Conservation (phyloP, 2,888 invertebrate species). For the Netelia virgata region DNA sequence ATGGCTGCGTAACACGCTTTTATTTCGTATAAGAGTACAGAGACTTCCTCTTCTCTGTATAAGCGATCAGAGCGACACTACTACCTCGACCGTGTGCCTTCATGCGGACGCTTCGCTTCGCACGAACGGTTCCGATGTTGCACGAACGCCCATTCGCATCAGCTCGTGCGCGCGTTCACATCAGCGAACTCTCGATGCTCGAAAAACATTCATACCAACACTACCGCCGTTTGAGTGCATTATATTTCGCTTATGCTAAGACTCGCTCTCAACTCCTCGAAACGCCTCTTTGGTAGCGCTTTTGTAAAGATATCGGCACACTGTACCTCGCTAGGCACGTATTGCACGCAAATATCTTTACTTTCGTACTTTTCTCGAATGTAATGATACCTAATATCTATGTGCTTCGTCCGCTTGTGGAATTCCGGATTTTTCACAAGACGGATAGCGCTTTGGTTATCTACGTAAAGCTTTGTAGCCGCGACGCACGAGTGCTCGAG, state of each 20-base stretch:
- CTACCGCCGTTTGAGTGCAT: conserved; percentile 19
- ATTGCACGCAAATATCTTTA: not conserved
- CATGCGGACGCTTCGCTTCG: not conserved
- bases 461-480: conserved; percentile 1
- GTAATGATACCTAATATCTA: not conserved
- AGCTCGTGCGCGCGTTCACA: not conserved
- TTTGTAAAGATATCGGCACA: not conserved
- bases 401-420: not conserved
- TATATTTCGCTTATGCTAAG: conserved; percentile 2
- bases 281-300: not conserved
- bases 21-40: no score
- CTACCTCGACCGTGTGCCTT: no score
- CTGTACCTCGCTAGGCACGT: not conserved
- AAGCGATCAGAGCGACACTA: no score
- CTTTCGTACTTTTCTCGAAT: not conserved
- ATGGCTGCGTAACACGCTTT: no score
- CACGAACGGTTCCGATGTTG: not conserved
- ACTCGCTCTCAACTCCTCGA: not conserved
- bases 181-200: not conserved
- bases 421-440: conserved; percentile 5
- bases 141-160: not conserved
- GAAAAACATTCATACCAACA: not conserved
- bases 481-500: not conserved
- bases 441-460: conserved; percentile 1
- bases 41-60: no score